Base-by-base conservation (phyloP, 2,797 vertebrate genomes). In the Antrozous pallidus region DNA sequence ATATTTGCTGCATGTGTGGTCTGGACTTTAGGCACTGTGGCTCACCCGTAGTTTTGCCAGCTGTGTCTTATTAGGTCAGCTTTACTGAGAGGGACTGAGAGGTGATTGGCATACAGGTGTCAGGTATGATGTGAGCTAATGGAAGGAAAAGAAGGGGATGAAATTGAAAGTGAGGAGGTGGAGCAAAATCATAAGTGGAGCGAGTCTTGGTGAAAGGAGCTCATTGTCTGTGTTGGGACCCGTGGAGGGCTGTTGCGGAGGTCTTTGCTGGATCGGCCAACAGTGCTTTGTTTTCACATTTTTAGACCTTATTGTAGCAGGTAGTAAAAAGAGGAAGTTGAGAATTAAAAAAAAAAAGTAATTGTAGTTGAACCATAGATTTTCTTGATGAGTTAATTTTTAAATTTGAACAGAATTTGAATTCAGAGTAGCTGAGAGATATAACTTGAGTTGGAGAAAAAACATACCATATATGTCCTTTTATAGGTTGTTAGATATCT, bases 401-500 rank as follows among this genome's bases (percentile, higher is more conserved):
- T 58, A 13, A 63, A 78, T 26, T 80, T 77, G 75, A 61, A 6
- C 16, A 83, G n/a, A 67, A 71, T 96, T 88, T 88, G 49, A 9
- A 88, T 94, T 89, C 38, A 89, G 33, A 79, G 28, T 63, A 24
- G 63, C 8, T 51, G 13, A 49, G 40, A 73, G 16, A 31, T 74
- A 70, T 9, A n/a, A 4, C 45, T 26, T n/a, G 11, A n/a, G 3
- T 18, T 92, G 24, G 45, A 74, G 22, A 9, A 4, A 63, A 63
- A n/a, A 17, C 3, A 17, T 6, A 45, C 63, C 0, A 4, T 36
- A 3, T 20, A 24, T 95, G 65, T 94, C 13, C 36, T 92, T 56
- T 96, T 78, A 51, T 78, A 98, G 98, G 58, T 94, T 98, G 0
- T 95, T 98, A 0, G 98, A 98, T 93, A 92, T 98, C 92, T 96